phyloP scores from a whole-genome alignment of 2,113 vertebrate genomes.

The Polyodon spathula region DNA sequence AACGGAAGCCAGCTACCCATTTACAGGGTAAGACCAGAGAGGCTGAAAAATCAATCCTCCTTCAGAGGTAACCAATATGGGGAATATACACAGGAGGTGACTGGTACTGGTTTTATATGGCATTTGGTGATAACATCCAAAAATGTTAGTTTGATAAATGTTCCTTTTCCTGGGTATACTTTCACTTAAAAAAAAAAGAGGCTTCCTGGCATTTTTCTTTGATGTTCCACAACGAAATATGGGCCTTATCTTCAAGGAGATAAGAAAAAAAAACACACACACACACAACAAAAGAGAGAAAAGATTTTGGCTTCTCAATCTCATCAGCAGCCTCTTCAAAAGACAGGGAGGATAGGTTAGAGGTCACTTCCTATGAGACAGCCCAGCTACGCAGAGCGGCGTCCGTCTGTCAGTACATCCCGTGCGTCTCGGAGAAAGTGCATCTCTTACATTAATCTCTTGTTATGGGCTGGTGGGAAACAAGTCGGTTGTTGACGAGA shows the following conservation, averaged over 20 bases:
- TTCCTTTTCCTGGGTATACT: constrained; percentile 45
- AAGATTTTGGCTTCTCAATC: constrained; percentile 33
- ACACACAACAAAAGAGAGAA: constrained; percentile 35
- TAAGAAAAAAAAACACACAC: constrained; percentile 35
- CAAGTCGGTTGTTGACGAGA: too few species aligned
- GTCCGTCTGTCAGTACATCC: constrained; percentile 20
- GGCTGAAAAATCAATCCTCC: constrained; percentile 5
- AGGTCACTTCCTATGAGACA: constrained; percentile 52
- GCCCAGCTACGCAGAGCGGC: constrained; percentile 29
- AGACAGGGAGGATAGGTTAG: constrained; percentile 40
- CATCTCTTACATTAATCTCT: neutral
- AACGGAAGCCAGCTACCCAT: too few species aligned
- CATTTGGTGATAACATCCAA: constrained; percentile 44
- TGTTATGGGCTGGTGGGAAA: constrained; percentile 12
- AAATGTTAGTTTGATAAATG: constrained; percentile 58
- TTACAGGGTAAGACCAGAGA: neutral
- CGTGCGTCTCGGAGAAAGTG: constrained; percentile 6
- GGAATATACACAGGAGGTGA: constrained; percentile 12
- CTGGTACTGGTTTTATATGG: constrained; percentile 35
- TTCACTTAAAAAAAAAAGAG: constrained; percentile 27
- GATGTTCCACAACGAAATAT: constrained; percentile 42
- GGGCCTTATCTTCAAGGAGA: constrained; percentile 52
- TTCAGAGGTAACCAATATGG: constrained; percentile 13
- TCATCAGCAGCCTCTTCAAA: constrained; percentile 32
- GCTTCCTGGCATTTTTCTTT: constrained; percentile 35